Evolutionary conservation across 2,888 invertebrate species (phyloP), one percentile per base, ranked within the genome.

Genomic region (Cybosia mesomella): DNA sequence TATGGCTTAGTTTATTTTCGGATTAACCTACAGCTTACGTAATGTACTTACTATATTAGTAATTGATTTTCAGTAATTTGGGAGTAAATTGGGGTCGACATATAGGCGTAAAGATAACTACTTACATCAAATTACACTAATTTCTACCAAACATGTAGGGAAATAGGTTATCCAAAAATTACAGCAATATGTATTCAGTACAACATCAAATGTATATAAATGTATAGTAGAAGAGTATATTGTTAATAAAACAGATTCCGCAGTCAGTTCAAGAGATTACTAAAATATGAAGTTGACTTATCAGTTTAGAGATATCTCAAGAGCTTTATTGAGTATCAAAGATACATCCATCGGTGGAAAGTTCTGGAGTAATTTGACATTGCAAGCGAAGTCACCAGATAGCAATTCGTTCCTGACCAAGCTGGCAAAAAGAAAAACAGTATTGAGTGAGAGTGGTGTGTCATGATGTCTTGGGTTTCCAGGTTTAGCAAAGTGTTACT

Each of bases 291-390:
- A 39, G 36, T 53, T 43, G 58, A 72, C 67, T 77, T 80, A 80
- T 65, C 66, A 57, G 53, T 68, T 71, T 63, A 90, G 92, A 10
- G 96, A 95, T 75, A 97, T 91, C 81, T 97, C 96, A 3, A 96
- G 96, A 36, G 98, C 98, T 88, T 97, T 97, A 49, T 97, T 97
- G 71, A 98, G 94, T 74, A 98, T 97, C 78, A 97, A 95, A 76
- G 98, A 97, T 34, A 98, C 97, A 89, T 98, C 98, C 95, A 97
- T 97, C 18, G 98, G 97, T 67, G 98, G 98, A 89, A 98, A 98
- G 88, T 98, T 98, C 95, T 99, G 99, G 36, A 99, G 95, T 15
- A 99, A 95, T 92, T 99, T 99, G 63, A 99, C 98, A 92, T 98
- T 99, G 36, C 97, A 96, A 64, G 99, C 98, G 92, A 99, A 99